phyloP scores from a whole-genome alignment of 2,797 vertebrate genomes.

The Rhyacichthys aspro region DNA sequence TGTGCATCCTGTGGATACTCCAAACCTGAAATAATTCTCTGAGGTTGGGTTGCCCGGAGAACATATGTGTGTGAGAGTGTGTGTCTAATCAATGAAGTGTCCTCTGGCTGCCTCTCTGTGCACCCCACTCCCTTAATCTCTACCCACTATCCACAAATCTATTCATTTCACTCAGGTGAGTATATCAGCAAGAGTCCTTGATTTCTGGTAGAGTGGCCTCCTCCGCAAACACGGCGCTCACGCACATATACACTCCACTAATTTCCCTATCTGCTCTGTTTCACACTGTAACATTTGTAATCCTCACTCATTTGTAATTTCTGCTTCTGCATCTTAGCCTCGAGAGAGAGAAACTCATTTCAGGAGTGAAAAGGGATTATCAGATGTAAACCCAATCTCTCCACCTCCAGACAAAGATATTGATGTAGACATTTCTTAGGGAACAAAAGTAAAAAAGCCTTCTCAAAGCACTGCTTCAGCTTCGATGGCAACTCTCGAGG shows the following conservation, averaged over 20 bases:
- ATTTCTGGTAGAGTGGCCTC: slow-evolving; percentile 44
- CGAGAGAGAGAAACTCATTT: slow-evolving; percentile 77
- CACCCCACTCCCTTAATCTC: slow-evolving; percentile 18
- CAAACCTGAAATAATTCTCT: too few species aligned
- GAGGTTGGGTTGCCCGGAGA: background rate
- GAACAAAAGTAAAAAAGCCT: slow-evolving; percentile 50
- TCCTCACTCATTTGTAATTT: slow-evolving; percentile 70
- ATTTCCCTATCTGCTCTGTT: slow-evolving; percentile 63
- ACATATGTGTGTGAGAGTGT: background rate
- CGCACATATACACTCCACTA: slow-evolving; percentile 27
- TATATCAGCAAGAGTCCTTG: slow-evolving; percentile 44
- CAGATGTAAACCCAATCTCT: slow-evolving; percentile 68
- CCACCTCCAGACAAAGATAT: slow-evolving; percentile 73
- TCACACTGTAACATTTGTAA: slow-evolving; percentile 71
- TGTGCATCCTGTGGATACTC: too few species aligned
- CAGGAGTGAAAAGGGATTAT: slow-evolving; percentile 74
- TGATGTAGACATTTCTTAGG: slow-evolving; percentile 64
- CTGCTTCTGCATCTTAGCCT: slow-evolving; percentile 54
- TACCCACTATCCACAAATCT: slow-evolving; percentile 51
- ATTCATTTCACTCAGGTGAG: slow-evolving; percentile 62
- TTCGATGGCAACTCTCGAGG: slow-evolving; percentile 61
- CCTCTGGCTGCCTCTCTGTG: slow-evolving; percentile 32
- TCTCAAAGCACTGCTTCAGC: slow-evolving; percentile 57
- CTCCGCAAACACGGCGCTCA: slow-evolving; percentile 22
- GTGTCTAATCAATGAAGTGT: slow-evolving; percentile 29